Evolutionary conservation across 2,113 vertebrate genomes (phyloP).

Genomic region (Acrocephalus kingi): DNA sequence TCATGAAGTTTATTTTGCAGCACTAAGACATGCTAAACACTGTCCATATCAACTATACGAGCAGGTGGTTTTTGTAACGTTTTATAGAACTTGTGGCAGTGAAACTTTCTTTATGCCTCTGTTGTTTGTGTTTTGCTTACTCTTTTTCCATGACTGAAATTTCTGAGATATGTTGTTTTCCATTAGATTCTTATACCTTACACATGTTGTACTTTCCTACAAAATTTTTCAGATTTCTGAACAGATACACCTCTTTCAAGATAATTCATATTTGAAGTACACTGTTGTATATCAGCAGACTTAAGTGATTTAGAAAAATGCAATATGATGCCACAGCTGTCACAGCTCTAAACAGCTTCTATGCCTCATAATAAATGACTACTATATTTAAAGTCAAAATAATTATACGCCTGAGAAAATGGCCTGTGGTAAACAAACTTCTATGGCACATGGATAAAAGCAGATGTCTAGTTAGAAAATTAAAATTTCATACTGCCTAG

Average conservation of each 20-base stretch:
- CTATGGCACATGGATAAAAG: constrained; percentile 65
- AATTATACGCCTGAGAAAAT: constrained; percentile 58
- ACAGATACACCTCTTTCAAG: background rate
- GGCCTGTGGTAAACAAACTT: constrained; percentile 73
- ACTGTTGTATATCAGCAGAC: background rate
- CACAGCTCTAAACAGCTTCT: constrained; percentile 38
- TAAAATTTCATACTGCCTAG: constrained; percentile 38
- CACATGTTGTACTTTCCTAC: background rate
- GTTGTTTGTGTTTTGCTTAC: background rate
- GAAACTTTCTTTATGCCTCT: background rate
- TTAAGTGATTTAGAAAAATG: constrained; percentile 18
- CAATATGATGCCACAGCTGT: constrained; percentile 38
- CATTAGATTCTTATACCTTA: background rate
- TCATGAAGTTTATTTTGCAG: background rate
- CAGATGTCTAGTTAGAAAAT: constrained; percentile 14
- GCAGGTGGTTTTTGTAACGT: background rate
- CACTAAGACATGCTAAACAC: background rate
- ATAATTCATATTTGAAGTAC: background rate
- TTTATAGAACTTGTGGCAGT: background rate
- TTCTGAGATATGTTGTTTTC: background rate
- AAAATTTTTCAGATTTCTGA: background rate
- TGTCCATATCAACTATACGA: background rate
- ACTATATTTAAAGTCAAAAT: constrained; percentile 56
- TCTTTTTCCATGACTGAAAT: background rate
- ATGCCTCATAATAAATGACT: constrained; percentile 28